Evolutionary conservation across 2,888 invertebrate species (phyloP).

Genomic region (Epistrophella euchroma): DNA sequence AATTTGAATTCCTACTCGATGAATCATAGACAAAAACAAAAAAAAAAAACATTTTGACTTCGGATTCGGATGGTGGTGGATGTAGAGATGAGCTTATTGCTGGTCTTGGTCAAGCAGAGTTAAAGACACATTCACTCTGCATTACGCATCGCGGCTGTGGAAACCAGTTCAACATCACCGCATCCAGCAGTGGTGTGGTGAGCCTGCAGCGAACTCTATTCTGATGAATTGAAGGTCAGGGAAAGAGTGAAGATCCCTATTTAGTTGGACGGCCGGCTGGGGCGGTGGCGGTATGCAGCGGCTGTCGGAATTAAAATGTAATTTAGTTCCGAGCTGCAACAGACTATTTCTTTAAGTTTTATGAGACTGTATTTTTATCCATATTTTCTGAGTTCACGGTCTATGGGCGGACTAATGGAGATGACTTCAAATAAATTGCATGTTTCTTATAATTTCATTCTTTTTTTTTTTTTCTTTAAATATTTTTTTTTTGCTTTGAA

Average conservation of each 20-base stretch:
- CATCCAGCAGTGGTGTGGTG: too few relatives aligned
- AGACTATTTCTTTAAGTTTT: constrained; percentile 47
- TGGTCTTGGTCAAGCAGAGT: constrained; percentile 18
- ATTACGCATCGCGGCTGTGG: constrained; percentile 54
- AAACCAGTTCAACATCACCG: constrained; percentile 39
- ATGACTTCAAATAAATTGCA: constrained; percentile 48
- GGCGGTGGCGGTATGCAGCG: too few relatives aligned
- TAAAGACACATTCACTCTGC: constrained; percentile 41
- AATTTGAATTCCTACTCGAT: constrained; percentile 63
- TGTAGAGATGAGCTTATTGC: constrained; percentile 12
- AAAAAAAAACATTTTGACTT: constrained; percentile 4
- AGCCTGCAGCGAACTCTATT: constrained; percentile 18
- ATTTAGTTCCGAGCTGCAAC: constrained; percentile 34
- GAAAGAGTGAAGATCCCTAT: constrained; percentile 15
- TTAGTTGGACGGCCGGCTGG: not conserved
- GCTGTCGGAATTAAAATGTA: constrained; percentile 32
- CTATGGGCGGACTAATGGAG: constrained; percentile 67
- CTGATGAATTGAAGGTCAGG: constrained; percentile 39
- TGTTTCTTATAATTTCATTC: constrained; percentile 6
- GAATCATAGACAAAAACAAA: constrained; percentile 60
- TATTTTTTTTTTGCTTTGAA: not conserved
- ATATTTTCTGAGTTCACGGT: constrained; percentile 51
- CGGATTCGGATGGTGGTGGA: constrained; percentile 6
- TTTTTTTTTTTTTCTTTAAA: not conserved
- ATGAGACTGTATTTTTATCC: constrained; percentile 35